Evolutionary conservation across 2,797 vertebrate species (phyloP).

Genomic region (Coregonus suidteri): DNA sequence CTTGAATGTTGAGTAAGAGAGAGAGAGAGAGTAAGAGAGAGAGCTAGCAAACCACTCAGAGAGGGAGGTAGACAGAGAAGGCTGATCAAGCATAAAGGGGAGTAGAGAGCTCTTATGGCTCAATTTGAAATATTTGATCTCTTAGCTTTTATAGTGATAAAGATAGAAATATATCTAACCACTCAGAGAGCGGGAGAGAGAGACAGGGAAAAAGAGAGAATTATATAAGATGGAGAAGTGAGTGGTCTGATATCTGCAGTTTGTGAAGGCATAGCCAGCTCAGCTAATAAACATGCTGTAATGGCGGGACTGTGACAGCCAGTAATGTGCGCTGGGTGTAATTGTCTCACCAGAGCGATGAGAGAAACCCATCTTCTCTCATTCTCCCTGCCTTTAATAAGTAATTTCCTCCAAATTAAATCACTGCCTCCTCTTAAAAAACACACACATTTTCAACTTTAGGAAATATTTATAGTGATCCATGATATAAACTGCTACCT

Average conservation of each 20-base stretch:
- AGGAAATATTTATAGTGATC: conserved; percentile 12
- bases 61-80: background rate
- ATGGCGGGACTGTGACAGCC: background rate
- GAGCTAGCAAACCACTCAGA: conserved; percentile 1
- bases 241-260: background rate
- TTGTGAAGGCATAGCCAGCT: background rate
- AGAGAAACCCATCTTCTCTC: conserved; percentile 15
- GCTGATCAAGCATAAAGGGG: background rate
- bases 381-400: conserved; percentile 36
- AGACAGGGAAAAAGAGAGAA: conserved; percentile 17
- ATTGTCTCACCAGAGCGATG: conserved; percentile 31
- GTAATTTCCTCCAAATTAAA: conserved; percentile 39
- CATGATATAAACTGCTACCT: background rate
- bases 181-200: conserved; percentile 6
- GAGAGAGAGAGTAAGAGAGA: conserved; percentile 6
- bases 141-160: background rate
- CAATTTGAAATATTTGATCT: background rate
- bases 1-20: conserved; percentile 1
- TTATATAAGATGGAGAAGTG: background rate
- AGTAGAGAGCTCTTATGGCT: background rate
- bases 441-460: conserved; percentile 23
- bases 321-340: conserved; percentile 17
- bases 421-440: conserved; percentile 34
- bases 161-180: background rate
- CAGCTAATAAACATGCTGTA: background rate